Percentiles rank a stretch among this genome's conserved stretches.
Evolutionary conservation across 2,797 vertebrate species (phyloP).

Genomic region (Silurus aristotelis): DNA sequence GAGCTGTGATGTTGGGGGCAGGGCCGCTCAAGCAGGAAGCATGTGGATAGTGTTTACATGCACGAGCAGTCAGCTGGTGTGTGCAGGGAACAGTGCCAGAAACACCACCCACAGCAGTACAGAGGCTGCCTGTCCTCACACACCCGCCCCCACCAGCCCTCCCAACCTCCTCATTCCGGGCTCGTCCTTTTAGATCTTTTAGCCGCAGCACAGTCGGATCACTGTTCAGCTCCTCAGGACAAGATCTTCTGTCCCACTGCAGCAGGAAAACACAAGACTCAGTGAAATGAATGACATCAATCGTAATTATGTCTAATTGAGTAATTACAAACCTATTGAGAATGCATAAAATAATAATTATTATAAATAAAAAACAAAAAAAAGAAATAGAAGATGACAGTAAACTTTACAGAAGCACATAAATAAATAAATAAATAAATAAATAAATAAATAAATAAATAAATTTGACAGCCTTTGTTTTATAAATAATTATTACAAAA

Average conservation of each 20-base stretch:
- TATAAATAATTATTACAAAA: neutral
- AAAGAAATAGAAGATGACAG: neutral
- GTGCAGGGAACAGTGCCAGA: constrained; percentile 47
- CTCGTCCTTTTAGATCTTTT: neutral
- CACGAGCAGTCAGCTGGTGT: constrained; percentile 59
- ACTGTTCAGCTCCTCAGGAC: constrained; percentile 9
- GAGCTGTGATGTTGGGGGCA: constrained; percentile 22
- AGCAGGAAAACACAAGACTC: constrained; percentile 10
- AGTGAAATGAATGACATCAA: neutral
- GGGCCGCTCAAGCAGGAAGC: constrained; percentile 46
- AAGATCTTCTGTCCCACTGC: neutral
- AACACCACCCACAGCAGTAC: constrained; percentile 46
- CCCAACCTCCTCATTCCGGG: neutral
- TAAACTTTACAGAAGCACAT: neutral
- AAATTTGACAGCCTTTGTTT: neutral
- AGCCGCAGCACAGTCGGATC: neutral
- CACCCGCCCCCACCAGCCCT: constrained; percentile 8
- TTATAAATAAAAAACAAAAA: neutral
- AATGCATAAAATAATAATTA: neutral
- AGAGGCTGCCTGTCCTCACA: constrained; percentile 29
- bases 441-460: neutral
- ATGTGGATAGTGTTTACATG: constrained; percentile 60
- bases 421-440: neutral
- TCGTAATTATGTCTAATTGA: neutral
- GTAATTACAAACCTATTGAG: neutral